A percentile compares a stretch with the other conserved stretches of the same genome.
Evolutionary conservation across 2,113 vertebrate species (phyloP).

Genomic region (Laticauda laticaudata): DNA sequence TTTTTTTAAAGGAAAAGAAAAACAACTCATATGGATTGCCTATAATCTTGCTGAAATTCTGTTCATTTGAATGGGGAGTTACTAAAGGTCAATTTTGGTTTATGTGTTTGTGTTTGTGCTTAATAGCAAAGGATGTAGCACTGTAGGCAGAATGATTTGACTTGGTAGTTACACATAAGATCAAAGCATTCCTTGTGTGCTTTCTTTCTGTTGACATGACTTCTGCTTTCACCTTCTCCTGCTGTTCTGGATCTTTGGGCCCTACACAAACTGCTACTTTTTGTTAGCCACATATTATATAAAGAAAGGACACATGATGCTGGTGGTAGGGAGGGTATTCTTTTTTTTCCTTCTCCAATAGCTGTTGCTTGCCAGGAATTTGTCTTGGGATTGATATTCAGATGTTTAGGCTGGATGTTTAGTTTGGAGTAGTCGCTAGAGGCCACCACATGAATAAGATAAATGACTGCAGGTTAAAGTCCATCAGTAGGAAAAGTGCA

Average conservation of each 20-base stretch:
- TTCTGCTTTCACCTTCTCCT: slow-evolving; percentile 59
- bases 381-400: slow-evolving; percentile 63
- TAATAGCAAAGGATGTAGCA: not conserved
- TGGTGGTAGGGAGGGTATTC: slow-evolving; percentile 58
- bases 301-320: not conserved
- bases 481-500: slow-evolving; percentile 66
- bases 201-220: slow-evolving; percentile 65
- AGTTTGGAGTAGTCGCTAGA: slow-evolving; percentile 62
- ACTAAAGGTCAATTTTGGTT: not conserved
- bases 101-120: not conserved
- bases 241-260: slow-evolving; percentile 59
- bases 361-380: slow-evolving; percentile 51
- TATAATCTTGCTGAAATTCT: not conserved
- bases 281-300: slow-evolving; percentile 28
- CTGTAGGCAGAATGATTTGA: slow-evolving; percentile 35
- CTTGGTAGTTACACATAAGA: slow-evolving; percentile 51
- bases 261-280: slow-evolving; percentile 44
- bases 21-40: not conserved
- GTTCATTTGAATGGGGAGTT: slow-evolving; percentile 1
- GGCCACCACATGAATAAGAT: slow-evolving; percentile 69
- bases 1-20: not conserved
- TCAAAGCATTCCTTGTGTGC: slow-evolving; percentile 62
- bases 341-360: slow-evolving; percentile 38
- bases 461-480: slow-evolving; percentile 64
- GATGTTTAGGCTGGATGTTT: slow-evolving; percentile 29